These are phyloP conservation scores for Polyergus mexicanus DNA, from an alignment of 1,140 invertebrate genomes.

Conservation along the genomic window DNA sequence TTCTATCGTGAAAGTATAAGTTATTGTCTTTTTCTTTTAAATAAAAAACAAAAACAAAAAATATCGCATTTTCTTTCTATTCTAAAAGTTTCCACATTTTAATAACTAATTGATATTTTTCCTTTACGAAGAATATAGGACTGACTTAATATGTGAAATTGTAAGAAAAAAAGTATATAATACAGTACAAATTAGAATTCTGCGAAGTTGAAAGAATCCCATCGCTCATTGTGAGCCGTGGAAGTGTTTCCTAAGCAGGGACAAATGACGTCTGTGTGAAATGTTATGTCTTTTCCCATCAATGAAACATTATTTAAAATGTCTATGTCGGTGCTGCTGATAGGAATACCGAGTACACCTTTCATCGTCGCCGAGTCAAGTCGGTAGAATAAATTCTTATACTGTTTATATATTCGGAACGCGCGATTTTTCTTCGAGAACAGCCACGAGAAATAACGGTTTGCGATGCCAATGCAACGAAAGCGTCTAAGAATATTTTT, in stretches of 20 bases:
- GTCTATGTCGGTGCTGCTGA: constrained; percentile 23
- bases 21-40: neutral
- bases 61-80: neutral
- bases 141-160: constrained; percentile 35
- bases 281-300: constrained; percentile 11
- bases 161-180: neutral
- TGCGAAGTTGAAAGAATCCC: neutral
- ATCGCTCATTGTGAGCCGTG: constrained; percentile 22
- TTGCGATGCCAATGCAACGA: constrained; percentile 16
- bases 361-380: neutral
- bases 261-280: constrained; percentile 21
- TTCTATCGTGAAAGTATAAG: neutral
- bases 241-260: constrained; percentile 18
- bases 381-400: constrained; percentile 62
- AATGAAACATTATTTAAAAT: constrained; percentile 44
- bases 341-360: constrained; percentile 26
- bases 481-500: neutral
- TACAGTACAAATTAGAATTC: constrained; percentile 21
- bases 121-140: neutral
- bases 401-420: constrained; percentile 66
- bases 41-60: no score
- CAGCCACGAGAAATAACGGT: constrained; percentile 64
- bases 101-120: constrained; percentile 30
- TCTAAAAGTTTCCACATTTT: constrained; percentile 11
- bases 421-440: constrained; percentile 53